phyloP scores from a whole-genome alignment of 1,140 invertebrate species.

The Ceratina australensis region DNA sequence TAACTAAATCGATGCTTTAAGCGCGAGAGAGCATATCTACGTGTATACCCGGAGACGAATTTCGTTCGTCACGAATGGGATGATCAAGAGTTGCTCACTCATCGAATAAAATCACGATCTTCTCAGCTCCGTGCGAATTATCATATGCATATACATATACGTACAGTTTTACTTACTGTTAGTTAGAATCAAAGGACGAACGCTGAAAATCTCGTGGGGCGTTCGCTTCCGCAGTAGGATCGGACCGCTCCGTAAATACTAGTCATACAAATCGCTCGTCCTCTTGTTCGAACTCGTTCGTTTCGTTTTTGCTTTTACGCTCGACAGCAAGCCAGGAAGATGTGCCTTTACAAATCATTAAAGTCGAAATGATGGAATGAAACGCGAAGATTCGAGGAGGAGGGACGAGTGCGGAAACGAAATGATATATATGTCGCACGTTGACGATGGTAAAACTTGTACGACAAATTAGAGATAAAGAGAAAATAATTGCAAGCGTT shows the following conservation, averaged over 20 bases:
- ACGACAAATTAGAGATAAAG: background rate
- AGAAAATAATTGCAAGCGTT: background rate
- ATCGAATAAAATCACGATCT: conserved; percentile 15
- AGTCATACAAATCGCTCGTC: conserved; percentile 51
- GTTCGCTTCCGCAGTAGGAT: conserved; percentile 10
- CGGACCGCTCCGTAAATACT: conserved; percentile 44
- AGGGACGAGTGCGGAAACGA: conserved; percentile 15
- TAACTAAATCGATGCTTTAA: background rate
- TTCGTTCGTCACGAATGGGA: conserved; percentile 5
- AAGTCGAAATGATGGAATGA: conserved; percentile 14
- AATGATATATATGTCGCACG: conserved; percentile 32
- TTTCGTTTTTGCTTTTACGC: background rate
- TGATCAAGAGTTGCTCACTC: conserved; percentile 6
- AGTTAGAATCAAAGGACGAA: conserved; percentile 2
- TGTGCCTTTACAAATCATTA: conserved; percentile 21
- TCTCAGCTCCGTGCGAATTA: background rate
- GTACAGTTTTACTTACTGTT: background rate
- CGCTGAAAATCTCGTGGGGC: conserved; percentile 23
- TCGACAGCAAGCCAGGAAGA: background rate
- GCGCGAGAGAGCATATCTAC: background rate
- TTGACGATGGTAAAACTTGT: background rate
- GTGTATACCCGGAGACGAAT: background rate
- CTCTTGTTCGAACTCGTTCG: conserved; percentile 50
- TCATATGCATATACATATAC: background rate
- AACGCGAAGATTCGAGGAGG: conserved; percentile 4